Conservation (phyloP, 2,797 vertebrate genomes). For the Takifugu rubripes region DNA sequence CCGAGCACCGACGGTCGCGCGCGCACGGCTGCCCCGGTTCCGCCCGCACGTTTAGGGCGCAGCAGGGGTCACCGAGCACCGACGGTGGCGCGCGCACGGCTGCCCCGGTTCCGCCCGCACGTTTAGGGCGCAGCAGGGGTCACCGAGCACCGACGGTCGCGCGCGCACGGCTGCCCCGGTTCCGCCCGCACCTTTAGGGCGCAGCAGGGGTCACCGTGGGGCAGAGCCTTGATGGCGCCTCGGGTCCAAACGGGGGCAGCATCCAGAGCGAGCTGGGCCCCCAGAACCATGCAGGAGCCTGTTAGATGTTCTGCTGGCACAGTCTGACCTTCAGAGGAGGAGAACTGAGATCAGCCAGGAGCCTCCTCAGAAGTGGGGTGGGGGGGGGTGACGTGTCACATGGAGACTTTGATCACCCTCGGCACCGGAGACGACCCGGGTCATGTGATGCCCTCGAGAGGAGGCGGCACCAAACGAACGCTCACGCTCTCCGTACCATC, state of each 20-base stretch:
- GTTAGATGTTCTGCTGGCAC: slow-evolving; percentile 27
- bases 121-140: too few relatives aligned
- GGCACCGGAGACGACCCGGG: slow-evolving; percentile 35
- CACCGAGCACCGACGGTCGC: too few relatives aligned
- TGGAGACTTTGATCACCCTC: slow-evolving; percentile 48
- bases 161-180: too few relatives aligned
- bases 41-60: too few relatives aligned
- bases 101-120: too few relatives aligned
- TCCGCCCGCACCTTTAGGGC: too few relatives aligned
- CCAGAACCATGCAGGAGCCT: slow-evolving; percentile 35
- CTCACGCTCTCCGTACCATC: too few relatives aligned
- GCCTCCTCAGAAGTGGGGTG: slow-evolving; percentile 11
- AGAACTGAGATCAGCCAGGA: slow-evolving; percentile 46
- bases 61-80: too few relatives aligned
- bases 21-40: too few relatives aligned
- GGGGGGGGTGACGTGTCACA: slow-evolving; percentile 33
- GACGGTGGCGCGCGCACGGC: too few relatives aligned
- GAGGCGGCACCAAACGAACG: slow-evolving; percentile 37
- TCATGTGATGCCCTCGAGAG: slow-evolving; percentile 65
- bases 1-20: too few relatives aligned
- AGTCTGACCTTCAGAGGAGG: slow-evolving; percentile 56
- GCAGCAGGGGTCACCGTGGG: too few relatives aligned
- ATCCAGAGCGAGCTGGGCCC: slow-evolving; percentile 30
- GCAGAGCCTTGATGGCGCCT: not conserved
- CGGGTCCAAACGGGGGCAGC: slow-evolving; percentile 17